Evolutionary conservation across 1,140 invertebrate species (phyloP).

Genomic region (Zaprionus kolodkinae): DNA sequence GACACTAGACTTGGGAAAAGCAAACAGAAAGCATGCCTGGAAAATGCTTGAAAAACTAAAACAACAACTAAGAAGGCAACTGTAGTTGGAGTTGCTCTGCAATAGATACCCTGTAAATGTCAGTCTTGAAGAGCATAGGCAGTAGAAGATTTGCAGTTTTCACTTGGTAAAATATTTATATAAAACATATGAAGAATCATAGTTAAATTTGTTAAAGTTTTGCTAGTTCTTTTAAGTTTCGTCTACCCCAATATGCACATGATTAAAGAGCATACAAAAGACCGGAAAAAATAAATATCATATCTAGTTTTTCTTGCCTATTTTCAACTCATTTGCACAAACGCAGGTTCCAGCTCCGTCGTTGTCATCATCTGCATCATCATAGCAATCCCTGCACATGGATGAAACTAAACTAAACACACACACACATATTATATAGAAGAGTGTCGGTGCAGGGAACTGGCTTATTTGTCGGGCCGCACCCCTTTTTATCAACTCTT

Average conservation of each 20-base stretch:
- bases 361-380: conserved; percentile 36
- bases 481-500: conserved; percentile 53
- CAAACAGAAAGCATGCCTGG: conserved; percentile 58
- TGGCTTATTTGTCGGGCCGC: conserved; percentile 37
- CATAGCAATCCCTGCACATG: conserved; percentile 23
- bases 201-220: neutral
- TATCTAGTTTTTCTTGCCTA: conserved; percentile 25
- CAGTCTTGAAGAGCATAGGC: neutral
- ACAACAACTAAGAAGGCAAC: conserved; percentile 1
- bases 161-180: neutral
- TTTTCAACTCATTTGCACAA: conserved; percentile 71
- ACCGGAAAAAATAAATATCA: conserved; percentile 11
- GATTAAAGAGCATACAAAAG: conserved; percentile 12
- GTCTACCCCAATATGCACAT: neutral
- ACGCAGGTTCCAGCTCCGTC: conserved; percentile 52
- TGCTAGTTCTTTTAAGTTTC: too few relatives aligned
- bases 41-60: conserved; percentile 54
- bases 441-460: conserved; percentile 8
- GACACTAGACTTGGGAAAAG: conserved; percentile 63
- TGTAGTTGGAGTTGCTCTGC: neutral
- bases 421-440: neutral
- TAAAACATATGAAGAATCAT: neutral
- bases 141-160: too few relatives aligned
- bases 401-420: conserved; percentile 35
- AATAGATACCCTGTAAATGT: conserved; percentile 6